phyloP scores from a whole-genome alignment of 2,797 vertebrate genomes.

The Sebastes umbrosus region DNA sequence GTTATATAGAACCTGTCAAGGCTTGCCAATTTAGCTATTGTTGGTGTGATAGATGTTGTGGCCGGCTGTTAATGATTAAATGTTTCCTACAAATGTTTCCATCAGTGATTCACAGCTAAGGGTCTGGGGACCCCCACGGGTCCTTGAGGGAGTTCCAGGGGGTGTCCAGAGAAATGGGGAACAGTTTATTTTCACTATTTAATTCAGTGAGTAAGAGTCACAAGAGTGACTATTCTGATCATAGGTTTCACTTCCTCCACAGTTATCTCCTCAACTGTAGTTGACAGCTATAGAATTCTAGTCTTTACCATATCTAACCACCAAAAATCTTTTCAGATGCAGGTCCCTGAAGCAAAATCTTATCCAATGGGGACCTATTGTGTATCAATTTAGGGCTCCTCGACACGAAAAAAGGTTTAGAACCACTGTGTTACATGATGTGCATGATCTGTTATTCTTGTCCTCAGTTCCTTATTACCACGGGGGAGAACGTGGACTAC shows the following conservation, averaged over 20 bases:
- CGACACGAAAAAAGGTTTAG: neutral
- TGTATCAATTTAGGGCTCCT: neutral
- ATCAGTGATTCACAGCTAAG: neutral
- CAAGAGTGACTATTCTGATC: neutral
- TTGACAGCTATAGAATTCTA: too few species aligned
- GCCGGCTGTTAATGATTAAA: neutral
- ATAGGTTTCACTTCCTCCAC: neutral
- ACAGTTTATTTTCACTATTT: neutral
- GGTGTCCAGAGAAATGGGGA: neutral
- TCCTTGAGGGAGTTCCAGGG: too few species aligned
- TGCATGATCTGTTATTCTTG: neutral
- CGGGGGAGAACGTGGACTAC: constrained; percentile 93
- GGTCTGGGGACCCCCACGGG: neutral
- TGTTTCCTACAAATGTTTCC: neutral
- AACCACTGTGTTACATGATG: neutral
- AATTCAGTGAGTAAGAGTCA: neutral
- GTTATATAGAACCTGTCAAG: neutral
- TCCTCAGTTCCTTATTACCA: constrained; percentile 92
- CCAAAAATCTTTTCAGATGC: neutral
- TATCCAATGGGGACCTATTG: neutral
- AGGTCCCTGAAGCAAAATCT: neutral
- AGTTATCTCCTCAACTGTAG: neutral
- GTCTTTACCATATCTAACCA: neutral
- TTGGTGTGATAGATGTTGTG: neutral
- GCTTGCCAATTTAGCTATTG: neutral